Evolutionary conservation across 2,797 vertebrate species (phyloP).

Genomic region (Schizopygopsis pylzovi): DNA sequence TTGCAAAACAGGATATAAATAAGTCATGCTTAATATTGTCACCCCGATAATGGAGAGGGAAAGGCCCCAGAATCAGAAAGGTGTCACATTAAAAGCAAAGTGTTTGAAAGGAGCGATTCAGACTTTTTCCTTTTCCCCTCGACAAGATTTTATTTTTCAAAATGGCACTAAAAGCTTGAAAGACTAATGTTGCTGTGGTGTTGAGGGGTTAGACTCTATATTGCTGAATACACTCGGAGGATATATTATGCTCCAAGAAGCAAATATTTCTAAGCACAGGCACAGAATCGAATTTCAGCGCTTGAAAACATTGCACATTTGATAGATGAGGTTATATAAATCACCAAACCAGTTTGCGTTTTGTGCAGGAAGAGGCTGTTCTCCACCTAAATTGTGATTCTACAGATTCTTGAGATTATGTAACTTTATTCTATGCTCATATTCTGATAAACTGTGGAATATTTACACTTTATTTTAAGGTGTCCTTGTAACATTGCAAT

Average conservation of each 20-base stretch:
- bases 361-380: neutral
- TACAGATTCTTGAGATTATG: neutral
- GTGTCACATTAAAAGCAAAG: conserved; percentile 54
- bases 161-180: conserved; percentile 81
- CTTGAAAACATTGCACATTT: conserved; percentile 61
- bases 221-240: conserved; percentile 51
- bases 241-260: conserved; percentile 20
- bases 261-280: conserved; percentile 36
- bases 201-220: conserved; percentile 30
- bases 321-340: conserved; percentile 1
- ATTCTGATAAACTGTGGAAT: neutral
- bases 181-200: conserved; percentile 67
- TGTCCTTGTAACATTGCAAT: too few relatives aligned
- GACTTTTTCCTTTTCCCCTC: conserved; percentile 62
- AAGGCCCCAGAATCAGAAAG: conserved; percentile 50
- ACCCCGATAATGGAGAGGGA: conserved; percentile 54
- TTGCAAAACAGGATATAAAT: conserved; percentile 73
- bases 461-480: neutral
- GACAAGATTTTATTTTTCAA: conserved; percentile 78
- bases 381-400: neutral
- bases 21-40: conserved; percentile 78
- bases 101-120: conserved; percentile 53
- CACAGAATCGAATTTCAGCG: conserved; percentile 58
- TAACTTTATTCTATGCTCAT: neutral
- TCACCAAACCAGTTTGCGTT: neutral